These are phyloP conservation scores for Circaetus gallicus DNA, from an alignment of 2,113 vertebrate species.

Conservation along the genomic window DNA sequence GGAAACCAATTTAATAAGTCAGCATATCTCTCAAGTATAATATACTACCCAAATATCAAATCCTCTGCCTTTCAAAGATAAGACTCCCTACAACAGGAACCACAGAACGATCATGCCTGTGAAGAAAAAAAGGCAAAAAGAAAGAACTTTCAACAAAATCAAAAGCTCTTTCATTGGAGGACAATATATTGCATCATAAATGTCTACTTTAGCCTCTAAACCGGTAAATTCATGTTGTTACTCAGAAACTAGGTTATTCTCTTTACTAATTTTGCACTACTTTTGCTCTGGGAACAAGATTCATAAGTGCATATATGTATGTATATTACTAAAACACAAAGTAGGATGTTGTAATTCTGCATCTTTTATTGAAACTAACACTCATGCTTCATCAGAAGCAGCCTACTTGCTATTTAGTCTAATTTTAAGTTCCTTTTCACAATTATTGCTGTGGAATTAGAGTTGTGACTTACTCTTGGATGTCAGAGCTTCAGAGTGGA, in stretches of 20 bases:
- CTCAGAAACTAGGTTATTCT: not conserved
- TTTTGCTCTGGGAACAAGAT: not conserved
- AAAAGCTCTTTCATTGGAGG: not conserved
- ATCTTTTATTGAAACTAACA: not conserved
- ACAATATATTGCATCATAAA: not conserved
- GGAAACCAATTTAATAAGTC: not conserved
- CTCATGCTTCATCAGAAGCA: not conserved
- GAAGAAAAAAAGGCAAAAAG: not conserved
- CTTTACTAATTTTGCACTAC: not conserved
- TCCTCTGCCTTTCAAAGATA: not conserved
- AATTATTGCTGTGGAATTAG: not conserved
- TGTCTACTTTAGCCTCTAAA: not conserved
- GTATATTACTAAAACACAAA: not conserved
- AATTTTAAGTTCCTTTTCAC: not conserved
- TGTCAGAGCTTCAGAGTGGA: not conserved
- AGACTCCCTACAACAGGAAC: not conserved
- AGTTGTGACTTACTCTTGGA: not conserved
- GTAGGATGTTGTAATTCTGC: not conserved
- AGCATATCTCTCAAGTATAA: not conserved
- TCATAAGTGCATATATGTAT: not conserved
- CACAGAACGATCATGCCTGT: fast-evolving
- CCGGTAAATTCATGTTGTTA: not conserved
- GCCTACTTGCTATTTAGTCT: not conserved
- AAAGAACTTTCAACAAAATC: not conserved
- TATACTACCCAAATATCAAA: not conserved